Evolutionary conservation across 2,797 vertebrate genomes (phyloP), one percentile per base, ranked within the genome.

Genomic region (Xiphorhynchus erythropygius): DNA sequence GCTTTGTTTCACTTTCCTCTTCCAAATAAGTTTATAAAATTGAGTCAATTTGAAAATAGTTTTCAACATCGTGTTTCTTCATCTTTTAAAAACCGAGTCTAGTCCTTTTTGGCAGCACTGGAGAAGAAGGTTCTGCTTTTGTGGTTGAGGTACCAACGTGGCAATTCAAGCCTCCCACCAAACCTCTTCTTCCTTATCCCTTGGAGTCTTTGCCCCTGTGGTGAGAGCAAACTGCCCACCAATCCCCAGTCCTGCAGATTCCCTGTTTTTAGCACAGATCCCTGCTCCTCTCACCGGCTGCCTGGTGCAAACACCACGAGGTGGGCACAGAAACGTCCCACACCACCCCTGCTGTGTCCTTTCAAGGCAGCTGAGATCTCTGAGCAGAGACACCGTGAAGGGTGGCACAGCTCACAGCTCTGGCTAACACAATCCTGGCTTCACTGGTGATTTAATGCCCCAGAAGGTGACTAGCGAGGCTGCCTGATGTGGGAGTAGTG

Each of bases 1-100:
- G 12, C 23, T 33, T 86, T 94, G 50, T 93, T 96, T 93, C 63
- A 56, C 46, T 94, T 92, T 94, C 46, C 80, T 91, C 67, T 88
- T 90, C 32, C 67, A 96, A 93, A 7, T 35, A 89, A 41, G 37
- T 81, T 68, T 37, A 64, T 41, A 83, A 78, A 69, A 73, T 49
- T 75, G n/a, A 78, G 53, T 47, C 77, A 53, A 92, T 62, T 17
- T 78, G 33, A 59, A 68, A 78, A 86, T 2, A 0, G 9, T 83
- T 92, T 85, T 77, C 57, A 78, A 52, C 9, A 13, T 11, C 3
- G 2, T 52, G 8, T 80, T 83, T 75, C 64, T 75, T 73, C 39
- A 59, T 55, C 42, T 53, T 89, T 62, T 94, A 73, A 28, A 84
- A 84, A 76, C 23, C 50, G 35, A 91, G 62, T 44, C 17, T 41